Percentiles rank a stretch among this genome's conserved stretches.
Conservation (phyloP, 2,888 invertebrate genomes). For the Brachyopa scutellaris region DNA sequence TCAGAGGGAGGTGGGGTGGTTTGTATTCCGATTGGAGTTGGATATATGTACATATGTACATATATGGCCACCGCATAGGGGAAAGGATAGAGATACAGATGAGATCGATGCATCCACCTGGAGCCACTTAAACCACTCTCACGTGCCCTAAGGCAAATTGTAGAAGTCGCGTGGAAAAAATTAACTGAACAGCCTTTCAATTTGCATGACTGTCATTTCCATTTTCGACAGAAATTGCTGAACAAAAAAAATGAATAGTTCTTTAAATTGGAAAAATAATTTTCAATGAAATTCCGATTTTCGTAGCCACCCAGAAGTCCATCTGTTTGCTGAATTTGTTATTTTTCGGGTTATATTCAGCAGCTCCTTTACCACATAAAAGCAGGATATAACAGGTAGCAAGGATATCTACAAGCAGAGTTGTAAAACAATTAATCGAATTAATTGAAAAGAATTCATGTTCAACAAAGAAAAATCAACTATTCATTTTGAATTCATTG, state of each 20-base stretch:
- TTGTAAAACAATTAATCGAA: no score
- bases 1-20: not conserved
- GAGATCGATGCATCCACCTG: slow-evolving; percentile 35
- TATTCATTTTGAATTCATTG: no score
- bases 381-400: no score
- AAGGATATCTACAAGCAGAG: no score
- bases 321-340: slow-evolving; percentile 7
- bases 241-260: not conserved
- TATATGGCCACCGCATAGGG: not conserved
- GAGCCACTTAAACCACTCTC: slow-evolving; percentile 60
- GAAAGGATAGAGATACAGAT: slow-evolving; percentile 11
- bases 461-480: no score
- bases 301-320: not conserved
- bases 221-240: slow-evolving; percentile 24
- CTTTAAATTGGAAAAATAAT: slow-evolving; percentile 47
- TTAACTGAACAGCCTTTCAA: slow-evolving; percentile 30
- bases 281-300: slow-evolving; percentile 38
- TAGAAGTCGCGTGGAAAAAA: slow-evolving; percentile 20
- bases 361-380: no score
- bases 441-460: no score
- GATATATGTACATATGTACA: no score
- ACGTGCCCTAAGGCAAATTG: slow-evolving; percentile 56
- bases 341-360: no score
- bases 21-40: not conserved
- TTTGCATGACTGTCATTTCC: slow-evolving; percentile 59